Conservation (phyloP, 2,797 vertebrate species). For the Xerus rutilus region DNA sequence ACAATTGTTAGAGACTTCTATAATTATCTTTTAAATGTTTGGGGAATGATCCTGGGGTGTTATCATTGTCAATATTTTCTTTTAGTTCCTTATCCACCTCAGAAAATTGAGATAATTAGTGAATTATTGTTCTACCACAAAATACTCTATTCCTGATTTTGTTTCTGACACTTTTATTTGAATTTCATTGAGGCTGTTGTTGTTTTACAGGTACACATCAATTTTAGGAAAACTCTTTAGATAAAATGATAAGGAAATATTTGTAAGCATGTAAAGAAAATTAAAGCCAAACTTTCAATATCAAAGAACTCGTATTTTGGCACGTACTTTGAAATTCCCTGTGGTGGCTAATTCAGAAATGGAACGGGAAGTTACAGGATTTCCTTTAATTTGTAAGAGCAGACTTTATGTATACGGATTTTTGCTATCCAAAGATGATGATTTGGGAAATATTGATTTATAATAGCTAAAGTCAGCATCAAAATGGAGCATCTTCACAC, state of each 20-base stretch:
- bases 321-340: background rate
- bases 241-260: background rate
- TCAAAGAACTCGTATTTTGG: background rate
- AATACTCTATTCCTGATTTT: background rate
- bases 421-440: background rate
- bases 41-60: background rate
- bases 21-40: background rate
- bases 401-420: background rate
- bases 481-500: background rate
- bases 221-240: background rate
- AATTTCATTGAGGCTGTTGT: background rate
- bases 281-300: background rate
- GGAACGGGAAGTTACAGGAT: background rate
- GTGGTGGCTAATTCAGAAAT: background rate
- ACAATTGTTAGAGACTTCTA: background rate
- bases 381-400: slow-evolving; percentile 14
- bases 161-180: background rate
- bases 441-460: slow-evolving; percentile 1
- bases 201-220: background rate
- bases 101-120: background rate
- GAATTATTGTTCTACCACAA: background rate
- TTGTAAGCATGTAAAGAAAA: background rate
- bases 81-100: background rate
- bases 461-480: background rate
- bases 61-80: background rate